A percentile compares a stretch with the other conserved stretches of the same genome.
phyloP scores from a whole-genome alignment of 2,113 vertebrate species.

The Megaceryle torquata region DNA sequence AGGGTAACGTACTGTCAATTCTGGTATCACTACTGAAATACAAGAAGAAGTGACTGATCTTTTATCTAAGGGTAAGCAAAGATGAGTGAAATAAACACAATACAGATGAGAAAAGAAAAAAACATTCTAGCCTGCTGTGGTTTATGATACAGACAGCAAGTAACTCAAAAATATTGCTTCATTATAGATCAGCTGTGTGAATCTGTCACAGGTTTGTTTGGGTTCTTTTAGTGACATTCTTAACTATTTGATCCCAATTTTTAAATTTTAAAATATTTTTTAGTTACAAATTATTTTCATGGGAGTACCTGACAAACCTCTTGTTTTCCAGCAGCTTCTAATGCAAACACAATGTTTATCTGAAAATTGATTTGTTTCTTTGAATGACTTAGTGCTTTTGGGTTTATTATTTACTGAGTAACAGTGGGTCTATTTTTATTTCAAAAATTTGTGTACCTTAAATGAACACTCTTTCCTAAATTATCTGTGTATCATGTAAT shows the following conservation, averaged over 20 bases:
- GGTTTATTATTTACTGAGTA: not conserved
- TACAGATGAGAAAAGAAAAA: not conserved
- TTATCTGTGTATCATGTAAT: not conserved
- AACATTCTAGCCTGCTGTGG: not conserved
- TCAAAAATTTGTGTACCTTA: not conserved
- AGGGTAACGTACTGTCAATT: not conserved
- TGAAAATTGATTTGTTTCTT: not conserved
- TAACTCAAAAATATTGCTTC: not conserved
- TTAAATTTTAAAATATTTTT: not conserved
- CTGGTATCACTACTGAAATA: not conserved
- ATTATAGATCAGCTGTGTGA: not conserved
- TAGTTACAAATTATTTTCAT: not conserved
- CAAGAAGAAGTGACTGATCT: not conserved
- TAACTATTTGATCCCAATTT: not conserved
- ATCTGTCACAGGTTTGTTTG: not conserved
- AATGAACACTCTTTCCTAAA: not conserved
- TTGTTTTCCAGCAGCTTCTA: not conserved
- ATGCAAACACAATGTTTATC: not conserved
- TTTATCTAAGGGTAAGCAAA: not conserved
- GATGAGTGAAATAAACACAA: not conserved
- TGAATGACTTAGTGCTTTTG: not conserved
- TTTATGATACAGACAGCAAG: not conserved
- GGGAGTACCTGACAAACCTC: not conserved
- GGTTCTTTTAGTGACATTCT: not conserved
- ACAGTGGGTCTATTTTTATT: not conserved